These are phyloP conservation scores for Trachelus iudaicus DNA, from an alignment of 2,888 invertebrate species.

Conservation along the genomic window DNA sequence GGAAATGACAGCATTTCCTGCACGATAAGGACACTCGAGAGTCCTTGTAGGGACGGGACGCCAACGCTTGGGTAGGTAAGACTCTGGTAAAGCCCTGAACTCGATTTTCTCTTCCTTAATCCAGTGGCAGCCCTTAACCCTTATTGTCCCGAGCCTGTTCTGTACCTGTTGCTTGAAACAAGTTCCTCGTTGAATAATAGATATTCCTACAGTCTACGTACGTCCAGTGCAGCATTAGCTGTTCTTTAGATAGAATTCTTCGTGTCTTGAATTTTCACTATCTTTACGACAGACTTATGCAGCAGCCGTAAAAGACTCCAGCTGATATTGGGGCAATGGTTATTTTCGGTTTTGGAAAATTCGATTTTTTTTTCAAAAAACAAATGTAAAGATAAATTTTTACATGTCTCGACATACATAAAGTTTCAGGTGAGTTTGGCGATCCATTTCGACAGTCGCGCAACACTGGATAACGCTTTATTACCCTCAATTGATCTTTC, in stretches of 20 bases:
- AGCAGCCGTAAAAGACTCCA: neutral
- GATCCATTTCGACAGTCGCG: neutral
- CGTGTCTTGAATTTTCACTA: neutral
- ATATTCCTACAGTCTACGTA: constrained; percentile 36
- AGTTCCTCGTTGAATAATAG: constrained; percentile 58
- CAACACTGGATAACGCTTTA: neutral
- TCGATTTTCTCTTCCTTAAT: constrained; percentile 34
- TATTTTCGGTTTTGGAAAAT: neutral
- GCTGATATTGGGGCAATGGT: neutral
- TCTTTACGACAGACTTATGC: neutral
- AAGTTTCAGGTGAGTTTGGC: neutral
- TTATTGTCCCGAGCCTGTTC: constrained; percentile 35
- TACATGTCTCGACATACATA: neutral
- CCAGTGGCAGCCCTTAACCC: constrained; percentile 55
- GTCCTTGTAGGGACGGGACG: constrained; percentile 7
- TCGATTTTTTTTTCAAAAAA: no score
- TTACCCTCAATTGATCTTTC: neutral
- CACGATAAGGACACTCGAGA: neutral
- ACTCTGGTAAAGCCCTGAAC: neutral
- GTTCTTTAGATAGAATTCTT: neutral
- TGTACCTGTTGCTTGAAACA: constrained; percentile 60
- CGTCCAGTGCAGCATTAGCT: neutral
- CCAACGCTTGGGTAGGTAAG: constrained; percentile 15
- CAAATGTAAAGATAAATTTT: neutral
- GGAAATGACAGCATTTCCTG: neutral